Base-by-base conservation (phyloP, 2,113 vertebrate species). In the Microtus oregoni region DNA sequence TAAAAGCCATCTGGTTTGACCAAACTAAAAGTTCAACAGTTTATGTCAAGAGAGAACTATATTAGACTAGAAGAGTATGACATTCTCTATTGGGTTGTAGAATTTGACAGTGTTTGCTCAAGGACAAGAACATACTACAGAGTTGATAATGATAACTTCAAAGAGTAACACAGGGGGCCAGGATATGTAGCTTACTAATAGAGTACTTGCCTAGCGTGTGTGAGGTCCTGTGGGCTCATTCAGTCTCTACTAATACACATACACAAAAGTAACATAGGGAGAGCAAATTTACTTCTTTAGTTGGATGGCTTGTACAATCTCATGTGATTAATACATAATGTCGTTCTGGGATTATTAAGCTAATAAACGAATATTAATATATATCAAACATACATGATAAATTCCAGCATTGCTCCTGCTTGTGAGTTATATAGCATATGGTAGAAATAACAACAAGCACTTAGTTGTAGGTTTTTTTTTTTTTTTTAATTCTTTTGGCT, bases 381-480 rank as follows among this genome's bases (percentile, higher is more conserved):
- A 92, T 89, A 91, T 87, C 20, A 91, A 87, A 87, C 44, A 83
- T 52, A 90, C 10, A 24, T 75, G 91, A 47, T 83, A 73, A 75
- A 63, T 63, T 87, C 7, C 86, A 81, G n/a, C 41, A 30, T 96
- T 12, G 30, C 11, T 94, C 20, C 28, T 86, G 32, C 26, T 72
- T 97, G 13, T 67, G 63, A 96, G 83, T 44, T 32, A 58, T 75
- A 38, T 6, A 8, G 88, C 38, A 81, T 82, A 81, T 79, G 20
- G 28, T 75, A 61, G 52, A 87, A 76, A 90, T 65, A 89, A 7
- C 55, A 77, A 7, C 55, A 77, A 72, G 44, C 24, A 17, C 15
- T 76, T 92, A 78, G 24, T 77, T 67, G 65, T 30, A 67, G 26
- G 3, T 12, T 11, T 65, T 26, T 65, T 65, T 65, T 65, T 32